Base-by-base conservation (phyloP, 2,888 invertebrate genomes). In the Thelaira solivaga region DNA sequence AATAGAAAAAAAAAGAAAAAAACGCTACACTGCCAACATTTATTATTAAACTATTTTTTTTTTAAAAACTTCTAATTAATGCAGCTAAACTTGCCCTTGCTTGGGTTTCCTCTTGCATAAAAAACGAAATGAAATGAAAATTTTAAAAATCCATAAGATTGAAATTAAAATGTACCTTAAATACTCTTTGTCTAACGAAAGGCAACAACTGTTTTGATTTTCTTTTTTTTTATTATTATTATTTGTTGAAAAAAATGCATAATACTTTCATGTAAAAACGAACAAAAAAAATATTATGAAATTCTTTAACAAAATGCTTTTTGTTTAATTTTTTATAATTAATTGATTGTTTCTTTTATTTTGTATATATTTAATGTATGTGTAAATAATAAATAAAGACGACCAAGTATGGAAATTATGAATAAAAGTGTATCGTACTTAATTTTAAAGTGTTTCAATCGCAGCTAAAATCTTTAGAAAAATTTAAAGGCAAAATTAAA, bases 351-450 rank as follows among this genome's bases (percentile, higher is more conserved):
- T 74, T 74, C 74, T 61, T 69, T 74, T 65, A 78, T 53, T 78
- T 78, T 78, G 77, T 78, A 74, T 78, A 74, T 78, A 78, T 74
- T 73, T 78, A 78, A 78, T 64, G 73, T 69, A 77, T 76, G 69
- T 76, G 72, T 77, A 77, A 77, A 72, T 77, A 77, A 73, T 69
- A 73, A 77, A 77, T 77, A 77, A 77, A 77, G 68, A 73, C 73
- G 73, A 78, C 77, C 77, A 77, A 73, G 57, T 69, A 77, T 77
- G 69, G 73, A 78, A 73, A 74, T 57, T 59, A 62, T 75, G 26
- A 72, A 59, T 41, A 69, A 72, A n/a, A 55, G n/a, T n/a, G n/a
- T n/a, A n/a, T n/a, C n/a, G n/a, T n/a, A n/a, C n/a, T n/a, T n/a
- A n/a, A n/a, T n/a, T n/a, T n/a, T n/a, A n/a, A n/a, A n/a, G n/a